Percentiles rank a stretch among this genome's conserved stretches.
These are phyloP conservation scores for Eupithecia centaureata DNA, from an alignment of 2,888 invertebrate species.

Conservation along the genomic window DNA sequence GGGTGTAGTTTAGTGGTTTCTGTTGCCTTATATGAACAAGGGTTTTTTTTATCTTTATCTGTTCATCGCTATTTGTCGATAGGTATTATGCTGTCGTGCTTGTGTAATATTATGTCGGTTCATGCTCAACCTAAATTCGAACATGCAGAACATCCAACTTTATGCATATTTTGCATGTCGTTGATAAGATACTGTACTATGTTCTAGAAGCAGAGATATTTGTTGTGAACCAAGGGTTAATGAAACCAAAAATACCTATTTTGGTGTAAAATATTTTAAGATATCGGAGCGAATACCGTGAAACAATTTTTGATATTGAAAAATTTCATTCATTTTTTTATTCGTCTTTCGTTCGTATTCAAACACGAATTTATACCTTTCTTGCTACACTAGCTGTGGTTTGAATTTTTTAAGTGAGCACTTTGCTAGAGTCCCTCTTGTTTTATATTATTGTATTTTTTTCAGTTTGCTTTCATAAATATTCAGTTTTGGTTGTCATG, in stretches of 20 bases:
- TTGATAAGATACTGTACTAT: slow-evolving; percentile 2
- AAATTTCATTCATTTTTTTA: too few species aligned
- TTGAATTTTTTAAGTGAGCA: too few species aligned
- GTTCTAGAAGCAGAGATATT: neutral
- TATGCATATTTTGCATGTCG: slow-evolving; percentile 21
- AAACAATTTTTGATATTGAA: neutral
- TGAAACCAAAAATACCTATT: too few species aligned
- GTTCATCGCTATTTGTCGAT: neutral
- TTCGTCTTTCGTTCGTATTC: too few species aligned
- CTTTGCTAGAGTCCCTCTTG: too few species aligned
- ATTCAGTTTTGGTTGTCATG: neutral
- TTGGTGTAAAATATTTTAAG: too few species aligned
- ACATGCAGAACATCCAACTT: slow-evolving; percentile 10
- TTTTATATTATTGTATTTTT: too few species aligned
- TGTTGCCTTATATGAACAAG: neutral
- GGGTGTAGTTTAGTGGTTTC: neutral
- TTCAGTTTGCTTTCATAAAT: neutral
- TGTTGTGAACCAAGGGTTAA: neutral
- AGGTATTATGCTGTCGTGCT: neutral
- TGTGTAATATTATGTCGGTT: neutral
- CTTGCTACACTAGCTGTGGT: too few species aligned
- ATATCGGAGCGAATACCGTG: neutral
- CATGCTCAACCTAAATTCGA: slow-evolving; percentile 1
- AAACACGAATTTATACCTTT: too few species aligned
- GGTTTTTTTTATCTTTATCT: neutral